Percentiles rank a stretch among this genome's conserved stretches.
phyloP scores from a whole-genome alignment of 2,888 invertebrate genomes.

The Himalopsyche kuldschensis region DNA sequence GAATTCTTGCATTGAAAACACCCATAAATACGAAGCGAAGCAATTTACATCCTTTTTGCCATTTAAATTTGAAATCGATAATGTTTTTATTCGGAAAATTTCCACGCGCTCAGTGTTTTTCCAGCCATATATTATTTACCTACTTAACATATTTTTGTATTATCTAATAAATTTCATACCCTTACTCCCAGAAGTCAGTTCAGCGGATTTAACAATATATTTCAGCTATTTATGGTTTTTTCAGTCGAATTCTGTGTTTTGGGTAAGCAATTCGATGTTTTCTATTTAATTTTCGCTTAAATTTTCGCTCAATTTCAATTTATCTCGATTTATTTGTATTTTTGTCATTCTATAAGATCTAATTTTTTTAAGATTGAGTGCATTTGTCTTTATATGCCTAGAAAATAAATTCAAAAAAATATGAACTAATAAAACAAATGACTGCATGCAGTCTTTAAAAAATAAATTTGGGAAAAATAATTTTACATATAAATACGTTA shows the following conservation, averaged over 20 bases:
- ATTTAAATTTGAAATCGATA: not conserved
- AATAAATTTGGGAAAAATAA: too few species aligned
- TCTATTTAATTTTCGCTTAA: too few species aligned
- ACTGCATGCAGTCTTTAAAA: too few species aligned
- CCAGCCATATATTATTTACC: not conserved
- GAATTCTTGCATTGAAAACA: not conserved
- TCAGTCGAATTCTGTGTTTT: not conserved
- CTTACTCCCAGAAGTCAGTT: not conserved
- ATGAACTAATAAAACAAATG: too few species aligned
- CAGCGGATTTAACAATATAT: not conserved
- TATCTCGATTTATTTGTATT: too few species aligned
- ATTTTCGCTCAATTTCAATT: too few species aligned
- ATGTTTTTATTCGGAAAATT: not conserved
- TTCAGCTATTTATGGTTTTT: not conserved
- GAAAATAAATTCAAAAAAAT: too few species aligned
- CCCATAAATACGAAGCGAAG: not conserved
- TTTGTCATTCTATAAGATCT: too few species aligned
- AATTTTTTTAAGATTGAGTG: too few species aligned
- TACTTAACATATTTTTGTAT: not conserved
- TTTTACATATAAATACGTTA: too few species aligned
- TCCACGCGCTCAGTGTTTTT: not conserved
- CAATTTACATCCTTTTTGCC: not conserved
- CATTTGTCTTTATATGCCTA: too few species aligned
- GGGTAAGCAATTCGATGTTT: not conserved
- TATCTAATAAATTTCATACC: not conserved